Evolutionary conservation across 2,888 invertebrate species (phyloP).

Genomic region (Campoletis raptor): DNA sequence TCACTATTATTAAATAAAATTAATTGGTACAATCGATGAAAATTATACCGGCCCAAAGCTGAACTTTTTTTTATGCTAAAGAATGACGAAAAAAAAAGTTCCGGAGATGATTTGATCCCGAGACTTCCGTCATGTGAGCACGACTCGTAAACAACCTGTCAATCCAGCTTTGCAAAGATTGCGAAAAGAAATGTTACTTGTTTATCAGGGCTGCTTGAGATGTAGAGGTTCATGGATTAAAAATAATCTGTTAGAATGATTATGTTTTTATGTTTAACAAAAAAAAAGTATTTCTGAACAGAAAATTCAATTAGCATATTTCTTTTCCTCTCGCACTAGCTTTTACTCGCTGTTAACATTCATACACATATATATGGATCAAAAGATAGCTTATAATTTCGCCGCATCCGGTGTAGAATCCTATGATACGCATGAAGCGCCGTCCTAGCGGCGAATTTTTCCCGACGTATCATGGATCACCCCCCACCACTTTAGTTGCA

Average conservation of each 20-base stretch:
- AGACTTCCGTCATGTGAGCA: not conserved
- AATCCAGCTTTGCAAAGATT: not conserved
- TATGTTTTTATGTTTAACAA: not conserved
- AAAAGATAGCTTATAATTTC: not conserved
- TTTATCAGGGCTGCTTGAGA: not conserved
- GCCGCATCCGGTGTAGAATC: not conserved
- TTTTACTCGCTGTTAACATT: not conserved
- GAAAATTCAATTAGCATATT: not conserved
- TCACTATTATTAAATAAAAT: no score
- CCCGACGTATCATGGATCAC: not conserved
- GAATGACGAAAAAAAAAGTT: not conserved
- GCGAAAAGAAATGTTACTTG: not conserved
- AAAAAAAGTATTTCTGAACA: not conserved
- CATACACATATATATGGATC: conserved; percentile 1
- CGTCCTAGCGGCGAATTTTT: not conserved
- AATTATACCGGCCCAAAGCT: not conserved
- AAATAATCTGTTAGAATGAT: not conserved
- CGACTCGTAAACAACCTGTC: not conserved
- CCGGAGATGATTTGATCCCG: not conserved
- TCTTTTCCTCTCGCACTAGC: not conserved
- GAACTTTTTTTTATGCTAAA: not conserved
- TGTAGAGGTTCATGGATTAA: not conserved
- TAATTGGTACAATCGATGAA: not conserved
- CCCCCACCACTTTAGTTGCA: not conserved
- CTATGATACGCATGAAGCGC: not conserved